phyloP scores from a whole-genome alignment of 2,797 vertebrate genomes.

The Apodemus agrarius region DNA sequence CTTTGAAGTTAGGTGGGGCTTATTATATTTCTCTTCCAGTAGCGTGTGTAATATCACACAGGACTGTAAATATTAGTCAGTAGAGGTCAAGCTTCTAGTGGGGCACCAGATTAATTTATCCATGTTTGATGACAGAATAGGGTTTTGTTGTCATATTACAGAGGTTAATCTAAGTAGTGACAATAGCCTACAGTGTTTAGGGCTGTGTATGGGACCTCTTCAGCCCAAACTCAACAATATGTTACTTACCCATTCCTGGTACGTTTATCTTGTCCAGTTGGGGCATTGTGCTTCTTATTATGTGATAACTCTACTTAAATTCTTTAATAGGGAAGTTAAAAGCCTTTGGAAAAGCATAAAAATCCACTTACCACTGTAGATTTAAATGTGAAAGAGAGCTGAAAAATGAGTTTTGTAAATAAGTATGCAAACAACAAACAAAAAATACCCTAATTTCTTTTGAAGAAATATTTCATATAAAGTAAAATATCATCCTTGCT shows the following conservation, averaged over 20 bases:
- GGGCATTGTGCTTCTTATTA: no score
- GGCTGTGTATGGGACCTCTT: no score
- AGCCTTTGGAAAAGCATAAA: not conserved
- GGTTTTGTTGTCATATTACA: not conserved
- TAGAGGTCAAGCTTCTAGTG: not conserved
- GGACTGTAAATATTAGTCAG: not conserved
- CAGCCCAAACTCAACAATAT: not conserved
- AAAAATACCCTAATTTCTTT: not conserved
- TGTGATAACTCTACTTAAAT: not conserved
- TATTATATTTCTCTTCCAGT: not conserved
- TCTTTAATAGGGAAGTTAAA: not conserved
- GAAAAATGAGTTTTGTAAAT: not conserved
- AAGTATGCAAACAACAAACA: not conserved
- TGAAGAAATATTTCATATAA: not conserved
- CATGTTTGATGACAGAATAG: not conserved
- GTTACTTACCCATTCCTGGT: not conserved
- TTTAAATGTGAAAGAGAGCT: not conserved
- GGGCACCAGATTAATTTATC: not conserved
- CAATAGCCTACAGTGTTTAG: not conserved
- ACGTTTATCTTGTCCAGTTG: not conserved
- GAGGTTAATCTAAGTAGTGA: accelerated
- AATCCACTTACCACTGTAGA: not conserved
- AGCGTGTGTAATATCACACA: not conserved
- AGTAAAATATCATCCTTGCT: not conserved
- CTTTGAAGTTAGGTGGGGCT: not conserved